Evolutionary conservation across 1,140 invertebrate species (phyloP).

Genomic region (Diabrotica undecimpunctata): DNA sequence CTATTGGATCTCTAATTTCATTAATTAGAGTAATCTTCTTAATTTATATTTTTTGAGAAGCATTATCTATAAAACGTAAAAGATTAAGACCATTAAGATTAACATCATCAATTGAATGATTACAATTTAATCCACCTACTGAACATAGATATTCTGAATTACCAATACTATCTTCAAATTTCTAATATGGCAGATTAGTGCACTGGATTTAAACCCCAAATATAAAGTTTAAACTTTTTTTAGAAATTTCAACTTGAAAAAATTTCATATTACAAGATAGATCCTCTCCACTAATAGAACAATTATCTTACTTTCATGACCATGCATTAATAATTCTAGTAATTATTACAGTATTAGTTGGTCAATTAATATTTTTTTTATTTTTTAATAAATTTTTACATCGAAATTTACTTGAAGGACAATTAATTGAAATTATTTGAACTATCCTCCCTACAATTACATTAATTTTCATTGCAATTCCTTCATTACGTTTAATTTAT

Average conservation of each 20-base stretch:
- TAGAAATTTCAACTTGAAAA: conserved; percentile 49
- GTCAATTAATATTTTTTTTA: conserved; percentile 55
- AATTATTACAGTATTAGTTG: conserved; percentile 56
- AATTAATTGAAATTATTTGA: conserved; percentile 62
- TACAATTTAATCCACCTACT: conserved; percentile 52
- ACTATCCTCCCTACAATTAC: conserved; percentile 58
- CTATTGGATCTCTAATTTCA: conserved; percentile 59
- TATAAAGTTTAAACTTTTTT: conserved; percentile 55
- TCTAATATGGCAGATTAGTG: conserved; percentile 57
- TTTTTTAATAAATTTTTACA: conserved; percentile 52
- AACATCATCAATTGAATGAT: conserved; percentile 57
- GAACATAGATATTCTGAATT: conserved; percentile 57
- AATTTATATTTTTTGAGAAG: conserved; percentile 54
- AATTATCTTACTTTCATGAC: conserved; percentile 60
- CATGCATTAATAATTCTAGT: conserved; percentile 56
- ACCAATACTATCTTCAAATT: conserved; percentile 52
- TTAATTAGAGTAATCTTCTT: conserved; percentile 54
- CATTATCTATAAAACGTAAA: conserved; percentile 44
- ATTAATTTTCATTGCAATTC: conserved; percentile 61
- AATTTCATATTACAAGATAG: conserved; percentile 26
- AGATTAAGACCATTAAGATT: conserved; percentile 48
- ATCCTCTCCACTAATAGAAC: conserved; percentile 55
- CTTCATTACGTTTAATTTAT: conserved; percentile 59
- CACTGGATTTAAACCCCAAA: conserved; percentile 57
- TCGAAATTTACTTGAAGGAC: conserved; percentile 50